phyloP scores from a whole-genome alignment of 2,797 vertebrate species.

The Austrolebias charrua region DNA sequence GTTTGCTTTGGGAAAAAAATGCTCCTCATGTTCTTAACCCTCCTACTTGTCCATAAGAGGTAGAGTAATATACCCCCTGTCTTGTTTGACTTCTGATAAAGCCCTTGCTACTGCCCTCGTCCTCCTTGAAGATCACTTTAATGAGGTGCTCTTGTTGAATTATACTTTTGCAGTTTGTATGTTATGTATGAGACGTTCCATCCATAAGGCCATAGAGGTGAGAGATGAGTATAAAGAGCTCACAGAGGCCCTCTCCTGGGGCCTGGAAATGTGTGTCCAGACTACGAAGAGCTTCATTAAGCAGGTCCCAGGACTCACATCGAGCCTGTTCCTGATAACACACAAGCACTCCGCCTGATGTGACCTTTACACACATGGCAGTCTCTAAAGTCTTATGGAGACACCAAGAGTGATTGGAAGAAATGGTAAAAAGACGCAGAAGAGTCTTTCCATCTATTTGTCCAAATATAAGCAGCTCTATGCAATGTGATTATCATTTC shows the following conservation, averaged over 20 bases:
- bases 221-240: slow-evolving; percentile 53
- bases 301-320: slow-evolving; percentile 53
- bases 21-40: slow-evolving; percentile 31
- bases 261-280: slow-evolving; percentile 56
- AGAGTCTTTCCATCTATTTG: slow-evolving; percentile 29
- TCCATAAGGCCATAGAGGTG: slow-evolving; percentile 51
- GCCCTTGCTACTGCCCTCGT: slow-evolving; percentile 33
- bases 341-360: slow-evolving; percentile 21
- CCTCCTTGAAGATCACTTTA: slow-evolving; percentile 57
- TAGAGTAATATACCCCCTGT: slow-evolving; percentile 45
- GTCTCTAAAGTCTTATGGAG: slow-evolving; percentile 37
- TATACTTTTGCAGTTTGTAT: slow-evolving; percentile 33
- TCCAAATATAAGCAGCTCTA: slow-evolving; percentile 18
- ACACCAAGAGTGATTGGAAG: slow-evolving; percentile 30
- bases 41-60: slow-evolving; percentile 27
- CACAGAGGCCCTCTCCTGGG: slow-evolving; percentile 41
- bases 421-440: slow-evolving; percentile 17
- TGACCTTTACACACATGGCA: slow-evolving; percentile 34
- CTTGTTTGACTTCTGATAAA: slow-evolving; percentile 48
- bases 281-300: slow-evolving; percentile 69
- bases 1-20: slow-evolving; percentile 30
- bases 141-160: slow-evolving; percentile 64
- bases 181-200: slow-evolving; percentile 50
- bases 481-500: slow-evolving; percentile 41
- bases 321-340: slow-evolving; percentile 44